These are phyloP conservation scores for Engraulis encrasicolus DNA, from an alignment of 2,113 vertebrate species.

Conservation along the genomic window DNA sequence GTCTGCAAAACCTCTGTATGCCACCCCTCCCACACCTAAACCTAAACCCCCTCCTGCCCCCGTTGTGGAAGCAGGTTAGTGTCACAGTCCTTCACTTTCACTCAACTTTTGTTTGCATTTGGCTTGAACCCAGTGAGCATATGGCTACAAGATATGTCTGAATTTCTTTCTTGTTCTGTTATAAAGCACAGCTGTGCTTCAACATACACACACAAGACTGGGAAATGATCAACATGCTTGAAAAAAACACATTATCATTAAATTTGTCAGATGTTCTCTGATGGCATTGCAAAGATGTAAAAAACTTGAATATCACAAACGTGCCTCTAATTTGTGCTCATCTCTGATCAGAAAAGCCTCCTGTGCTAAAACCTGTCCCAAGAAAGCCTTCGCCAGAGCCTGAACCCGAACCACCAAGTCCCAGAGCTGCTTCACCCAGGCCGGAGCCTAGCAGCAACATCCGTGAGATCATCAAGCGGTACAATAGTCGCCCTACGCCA, in stretches of 20 bases:
- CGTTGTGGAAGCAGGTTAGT: background rate
- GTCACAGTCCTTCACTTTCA: background rate
- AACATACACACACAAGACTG: too few relatives aligned
- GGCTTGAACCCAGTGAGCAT: too few relatives aligned
- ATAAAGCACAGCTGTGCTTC: too few relatives aligned
- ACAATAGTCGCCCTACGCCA: slow-evolving; percentile 79
- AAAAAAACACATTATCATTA: too few relatives aligned
- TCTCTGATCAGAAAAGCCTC: background rate
- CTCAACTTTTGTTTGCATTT: background rate
- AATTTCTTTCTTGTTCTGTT: too few relatives aligned
- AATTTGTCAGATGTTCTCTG: too few relatives aligned
- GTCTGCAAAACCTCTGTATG: background rate
- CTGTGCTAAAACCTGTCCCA: slow-evolving; percentile 28
- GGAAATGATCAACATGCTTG: too few relatives aligned
- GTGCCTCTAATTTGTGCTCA: background rate
- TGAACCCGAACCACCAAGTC: background rate
- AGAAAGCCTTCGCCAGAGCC: slow-evolving; percentile 29
- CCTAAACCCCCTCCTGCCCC: slow-evolving; percentile 43
- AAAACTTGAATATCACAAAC: background rate
- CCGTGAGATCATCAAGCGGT: slow-evolving; percentile 87
- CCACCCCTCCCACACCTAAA: background rate
- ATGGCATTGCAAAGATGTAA: too few relatives aligned
- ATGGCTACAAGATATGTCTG: too few relatives aligned
- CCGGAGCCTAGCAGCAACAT: slow-evolving; percentile 84
- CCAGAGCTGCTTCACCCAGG: slow-evolving; percentile 36